Conservation (phyloP, 2,888 invertebrate species). For the Myopa testacea region DNA sequence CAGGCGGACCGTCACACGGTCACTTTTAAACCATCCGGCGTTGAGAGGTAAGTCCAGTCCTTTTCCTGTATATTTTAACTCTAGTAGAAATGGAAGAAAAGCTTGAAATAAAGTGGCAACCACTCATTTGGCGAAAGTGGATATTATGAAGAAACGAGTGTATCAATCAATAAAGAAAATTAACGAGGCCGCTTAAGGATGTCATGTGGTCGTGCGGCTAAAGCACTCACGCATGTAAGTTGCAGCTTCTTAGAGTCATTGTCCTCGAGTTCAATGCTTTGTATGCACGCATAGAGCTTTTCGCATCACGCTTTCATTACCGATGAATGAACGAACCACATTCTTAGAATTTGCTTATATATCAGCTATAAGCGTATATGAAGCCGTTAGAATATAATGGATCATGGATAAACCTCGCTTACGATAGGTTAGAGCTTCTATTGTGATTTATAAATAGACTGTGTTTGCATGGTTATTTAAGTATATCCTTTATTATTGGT, state of each 20-base stretch:
- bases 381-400: background rate
- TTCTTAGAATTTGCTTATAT: background rate
- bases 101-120: background rate
- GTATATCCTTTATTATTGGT: too few species aligned
- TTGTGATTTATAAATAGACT: too few species aligned
- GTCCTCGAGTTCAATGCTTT: background rate
- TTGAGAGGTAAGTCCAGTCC: constrained; percentile 9
- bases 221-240: background rate
- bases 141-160: background rate
- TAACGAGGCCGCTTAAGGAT: background rate
- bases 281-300: background rate
- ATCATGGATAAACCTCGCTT: background rate
- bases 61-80: background rate
- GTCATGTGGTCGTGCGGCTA: background rate
- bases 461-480: too few species aligned
- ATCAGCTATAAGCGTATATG: background rate
- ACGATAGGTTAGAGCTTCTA: too few species aligned
- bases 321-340: background rate
- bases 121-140: background rate
- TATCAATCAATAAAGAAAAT: background rate
- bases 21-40: constrained; percentile 23
- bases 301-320: background rate
- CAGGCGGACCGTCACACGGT: constrained; percentile 46
- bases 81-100: background rate
- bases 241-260: background rate